Evolutionary conservation across 1,140 invertebrate genomes (phyloP).

Genomic region (Plectrocnemia conspersa): DNA sequence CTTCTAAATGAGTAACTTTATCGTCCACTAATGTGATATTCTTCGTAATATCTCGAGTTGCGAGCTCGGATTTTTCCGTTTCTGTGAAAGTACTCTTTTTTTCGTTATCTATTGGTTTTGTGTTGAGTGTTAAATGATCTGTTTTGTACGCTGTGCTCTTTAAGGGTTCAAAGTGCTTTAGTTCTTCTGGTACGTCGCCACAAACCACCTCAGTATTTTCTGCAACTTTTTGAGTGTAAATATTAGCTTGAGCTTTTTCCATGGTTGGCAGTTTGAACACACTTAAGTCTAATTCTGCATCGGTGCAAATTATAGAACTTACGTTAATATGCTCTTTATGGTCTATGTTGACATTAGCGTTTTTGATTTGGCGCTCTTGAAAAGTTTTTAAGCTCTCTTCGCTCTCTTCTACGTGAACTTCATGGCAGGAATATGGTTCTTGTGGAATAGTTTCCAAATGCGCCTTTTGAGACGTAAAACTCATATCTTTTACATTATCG

Average conservation of each 20-base stretch:
- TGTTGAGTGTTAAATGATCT: slow-evolving; percentile 39
- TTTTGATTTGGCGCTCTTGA: slow-evolving; percentile 3
- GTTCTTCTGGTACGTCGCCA: slow-evolving; percentile 38
- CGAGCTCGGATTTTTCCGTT: slow-evolving; percentile 30
- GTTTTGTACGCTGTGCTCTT: slow-evolving; percentile 38
- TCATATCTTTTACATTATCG: slow-evolving; percentile 21
- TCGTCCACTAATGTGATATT: neutral
- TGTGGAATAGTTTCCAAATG: slow-evolving; percentile 22
- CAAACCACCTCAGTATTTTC: slow-evolving; percentile 41
- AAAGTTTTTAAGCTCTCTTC: slow-evolving; percentile 17
- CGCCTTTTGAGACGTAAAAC: slow-evolving; percentile 8
- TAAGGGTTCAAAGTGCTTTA: slow-evolving; percentile 32
- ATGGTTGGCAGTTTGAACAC: slow-evolving; percentile 11
- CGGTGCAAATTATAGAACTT: slow-evolving; percentile 20
- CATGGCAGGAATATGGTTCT: slow-evolving; percentile 23
- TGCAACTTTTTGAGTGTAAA: slow-evolving; percentile 40
- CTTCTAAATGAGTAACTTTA: neutral
- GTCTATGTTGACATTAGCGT: slow-evolving; percentile 19
- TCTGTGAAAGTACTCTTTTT: slow-evolving; percentile 37
- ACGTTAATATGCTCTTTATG: slow-evolving; percentile 28
- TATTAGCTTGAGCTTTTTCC: slow-evolving; percentile 22
- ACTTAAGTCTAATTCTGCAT: slow-evolving; percentile 15
- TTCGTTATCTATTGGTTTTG: slow-evolving; percentile 39
- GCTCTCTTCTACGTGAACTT: slow-evolving; percentile 26
- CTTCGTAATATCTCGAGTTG: too few species aligned